These are phyloP conservation scores for Ectropis grisescens DNA, from an alignment of 1,140 invertebrate species.

Conservation along the genomic window DNA sequence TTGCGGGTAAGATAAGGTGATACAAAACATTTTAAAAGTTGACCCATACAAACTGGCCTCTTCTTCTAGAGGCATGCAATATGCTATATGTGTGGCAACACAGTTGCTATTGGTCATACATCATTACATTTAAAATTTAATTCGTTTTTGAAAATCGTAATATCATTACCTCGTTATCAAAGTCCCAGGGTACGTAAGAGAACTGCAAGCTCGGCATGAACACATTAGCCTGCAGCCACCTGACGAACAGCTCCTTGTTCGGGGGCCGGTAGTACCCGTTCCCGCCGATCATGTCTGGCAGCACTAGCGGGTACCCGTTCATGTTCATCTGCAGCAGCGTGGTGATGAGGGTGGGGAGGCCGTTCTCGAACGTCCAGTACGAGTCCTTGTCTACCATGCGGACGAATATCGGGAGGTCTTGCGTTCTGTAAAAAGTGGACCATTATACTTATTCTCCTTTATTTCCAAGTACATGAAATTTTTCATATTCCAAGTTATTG, in stretches of 20 bases:
- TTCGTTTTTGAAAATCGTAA: too few relatives aligned
- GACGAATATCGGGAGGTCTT: conserved; percentile 83
- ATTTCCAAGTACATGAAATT: too few relatives aligned
- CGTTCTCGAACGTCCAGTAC: conserved; percentile 84
- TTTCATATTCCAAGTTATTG: too few relatives aligned
- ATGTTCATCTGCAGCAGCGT: conserved; percentile 85
- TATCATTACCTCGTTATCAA: conserved; percentile 77
- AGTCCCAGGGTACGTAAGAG: conserved; percentile 90
- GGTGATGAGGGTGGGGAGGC: conserved; percentile 83
- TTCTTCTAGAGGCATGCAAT: too few relatives aligned
- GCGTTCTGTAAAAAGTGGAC: conserved; percentile 73
- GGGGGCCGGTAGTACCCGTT: conserved; percentile 81
- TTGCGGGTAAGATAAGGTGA: too few relatives aligned
- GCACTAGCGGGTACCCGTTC: conserved; percentile 86
- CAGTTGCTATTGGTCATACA: too few relatives aligned
- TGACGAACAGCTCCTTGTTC: conserved; percentile 83
- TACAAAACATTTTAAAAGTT: too few relatives aligned
- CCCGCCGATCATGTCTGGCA: conserved; percentile 94
- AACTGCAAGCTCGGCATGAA: conserved; percentile 92
- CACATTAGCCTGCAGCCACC: conserved; percentile 88
- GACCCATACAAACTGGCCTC: too few relatives aligned
- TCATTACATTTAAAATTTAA: too few relatives aligned
- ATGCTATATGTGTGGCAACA: too few relatives aligned
- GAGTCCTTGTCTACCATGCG: conserved; percentile 91
- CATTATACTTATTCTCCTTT: too few relatives aligned